Percentiles rank a stretch among this genome's conserved stretches.
phyloP scores from a whole-genome alignment of 2,113 vertebrate species.

The Cryptoleucopteryx plumbea region DNA sequence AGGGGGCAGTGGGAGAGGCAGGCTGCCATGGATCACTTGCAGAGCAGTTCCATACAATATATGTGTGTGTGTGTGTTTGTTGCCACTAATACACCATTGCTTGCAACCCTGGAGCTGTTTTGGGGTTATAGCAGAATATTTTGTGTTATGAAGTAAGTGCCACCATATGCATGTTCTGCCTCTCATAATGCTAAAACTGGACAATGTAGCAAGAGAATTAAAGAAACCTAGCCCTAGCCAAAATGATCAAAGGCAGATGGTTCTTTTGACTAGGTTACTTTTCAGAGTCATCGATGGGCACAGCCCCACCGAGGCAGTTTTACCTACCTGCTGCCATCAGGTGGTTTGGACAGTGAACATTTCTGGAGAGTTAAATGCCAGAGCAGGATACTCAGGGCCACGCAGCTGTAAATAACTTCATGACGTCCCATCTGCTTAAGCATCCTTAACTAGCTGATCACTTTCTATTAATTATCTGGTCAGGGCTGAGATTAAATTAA shows the following conservation, averaged over 20 bases:
- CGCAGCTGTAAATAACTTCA: not conserved
- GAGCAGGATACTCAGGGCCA: not conserved
- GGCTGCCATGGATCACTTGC: not conserved
- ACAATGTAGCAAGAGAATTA: not conserved
- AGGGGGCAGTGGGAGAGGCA: not conserved
- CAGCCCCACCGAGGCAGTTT: not conserved
- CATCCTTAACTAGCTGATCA: not conserved
- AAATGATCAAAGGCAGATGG: not conserved
- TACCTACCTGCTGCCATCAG: not conserved
- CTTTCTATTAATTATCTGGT: not conserved
- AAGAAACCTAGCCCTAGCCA: not conserved
- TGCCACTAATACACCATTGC: not conserved
- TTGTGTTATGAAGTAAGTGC: not conserved
- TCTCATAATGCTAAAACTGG: not conserved
- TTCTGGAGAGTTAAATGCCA: not conserved
- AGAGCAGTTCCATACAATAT: not conserved
- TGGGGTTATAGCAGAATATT: not conserved
- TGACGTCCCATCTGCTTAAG: not conserved
- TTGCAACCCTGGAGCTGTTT: not conserved
- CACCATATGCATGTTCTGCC: not conserved
- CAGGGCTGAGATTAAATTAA: not conserved
- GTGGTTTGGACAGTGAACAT: not conserved
- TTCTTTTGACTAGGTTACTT: not conserved
- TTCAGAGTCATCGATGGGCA: not conserved
- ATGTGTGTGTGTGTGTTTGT: not conserved